Percentiles rank a stretch among this genome's conserved stretches.
Evolutionary conservation across 2,113 vertebrate genomes (phyloP).

Genomic region (Charina bottae): DNA sequence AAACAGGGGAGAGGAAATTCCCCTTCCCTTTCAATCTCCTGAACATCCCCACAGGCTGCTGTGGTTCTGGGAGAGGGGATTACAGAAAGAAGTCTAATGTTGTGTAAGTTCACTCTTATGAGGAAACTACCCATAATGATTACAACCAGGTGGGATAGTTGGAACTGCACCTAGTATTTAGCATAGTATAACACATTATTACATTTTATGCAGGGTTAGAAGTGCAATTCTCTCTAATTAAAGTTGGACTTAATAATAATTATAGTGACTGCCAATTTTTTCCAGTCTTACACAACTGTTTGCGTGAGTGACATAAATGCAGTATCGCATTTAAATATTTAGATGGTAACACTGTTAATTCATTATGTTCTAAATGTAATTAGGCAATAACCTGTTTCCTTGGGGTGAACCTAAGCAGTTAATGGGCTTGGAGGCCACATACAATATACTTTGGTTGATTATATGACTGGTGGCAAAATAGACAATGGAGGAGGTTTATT

Average conservation of each 20-base stretch:
- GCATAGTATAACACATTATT: background rate
- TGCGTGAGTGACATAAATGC: background rate
- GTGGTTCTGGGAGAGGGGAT: background rate
- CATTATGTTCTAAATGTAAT: background rate
- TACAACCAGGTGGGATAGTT: background rate
- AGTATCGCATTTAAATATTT: background rate
- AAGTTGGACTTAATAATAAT: background rate
- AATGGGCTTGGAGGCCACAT: background rate
- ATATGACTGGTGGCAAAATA: background rate
- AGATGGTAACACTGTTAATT: background rate
- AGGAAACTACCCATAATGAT: background rate
- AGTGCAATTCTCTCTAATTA: background rate
- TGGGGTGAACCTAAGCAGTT: constrained; percentile 6
- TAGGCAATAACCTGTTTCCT: background rate
- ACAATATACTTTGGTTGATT: background rate
- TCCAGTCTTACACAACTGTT: background rate
- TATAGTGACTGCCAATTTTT: background rate
- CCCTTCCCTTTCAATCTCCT: too few relatives aligned
- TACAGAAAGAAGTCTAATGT: background rate
- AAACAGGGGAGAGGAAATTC: background rate
- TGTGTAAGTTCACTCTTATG: background rate
- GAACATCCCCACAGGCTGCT: background rate
- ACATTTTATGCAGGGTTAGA: background rate
- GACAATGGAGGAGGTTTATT: background rate
- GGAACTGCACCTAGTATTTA: background rate